Percentiles rank a stretch among this genome's conserved stretches.
Evolutionary conservation across 2,888 invertebrate genomes (phyloP).

Genomic region (Chaetoderma sp.): DNA sequence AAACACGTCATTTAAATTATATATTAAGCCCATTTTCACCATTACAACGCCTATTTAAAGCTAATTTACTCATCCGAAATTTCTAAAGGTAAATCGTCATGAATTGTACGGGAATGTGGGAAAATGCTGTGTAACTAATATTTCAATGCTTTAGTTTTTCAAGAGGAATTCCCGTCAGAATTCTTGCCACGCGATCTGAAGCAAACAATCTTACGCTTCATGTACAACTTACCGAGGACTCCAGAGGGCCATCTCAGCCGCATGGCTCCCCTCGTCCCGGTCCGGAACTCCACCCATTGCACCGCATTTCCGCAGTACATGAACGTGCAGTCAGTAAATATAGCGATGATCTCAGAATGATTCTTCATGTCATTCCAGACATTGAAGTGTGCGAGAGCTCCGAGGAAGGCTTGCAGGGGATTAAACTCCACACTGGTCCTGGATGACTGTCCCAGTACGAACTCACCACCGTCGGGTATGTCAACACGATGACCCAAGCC

Average conservation of each 20-base stretch:
- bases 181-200: too few relatives aligned
- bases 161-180: too few relatives aligned
- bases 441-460: slow-evolving; percentile 64
- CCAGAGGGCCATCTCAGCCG: slow-evolving; percentile 68
- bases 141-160: too few relatives aligned
- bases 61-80: too few relatives aligned
- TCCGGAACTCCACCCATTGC: slow-evolving; percentile 68
- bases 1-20: too few relatives aligned
- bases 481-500: slow-evolving; percentile 34
- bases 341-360: slow-evolving; percentile 37
- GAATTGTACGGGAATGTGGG: too few relatives aligned
- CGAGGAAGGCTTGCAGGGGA: slow-evolving; percentile 53
- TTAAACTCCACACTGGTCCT: slow-evolving; percentile 44
- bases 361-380: slow-evolving; percentile 63
- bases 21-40: too few relatives aligned
- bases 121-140: too few relatives aligned
- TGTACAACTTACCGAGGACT: slow-evolving; percentile 48
- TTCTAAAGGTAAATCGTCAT: too few relatives aligned
- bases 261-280: slow-evolving; percentile 67
- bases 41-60: too few relatives aligned
- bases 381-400: slow-evolving; percentile 66
- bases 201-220: too few relatives aligned
- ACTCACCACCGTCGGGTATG: slow-evolving; percentile 60
- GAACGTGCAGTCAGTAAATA: slow-evolving; percentile 58
- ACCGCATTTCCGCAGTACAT: slow-evolving; percentile 67